Conservation (phyloP, 2,113 vertebrate genomes). For the Neogale vison region DNA sequence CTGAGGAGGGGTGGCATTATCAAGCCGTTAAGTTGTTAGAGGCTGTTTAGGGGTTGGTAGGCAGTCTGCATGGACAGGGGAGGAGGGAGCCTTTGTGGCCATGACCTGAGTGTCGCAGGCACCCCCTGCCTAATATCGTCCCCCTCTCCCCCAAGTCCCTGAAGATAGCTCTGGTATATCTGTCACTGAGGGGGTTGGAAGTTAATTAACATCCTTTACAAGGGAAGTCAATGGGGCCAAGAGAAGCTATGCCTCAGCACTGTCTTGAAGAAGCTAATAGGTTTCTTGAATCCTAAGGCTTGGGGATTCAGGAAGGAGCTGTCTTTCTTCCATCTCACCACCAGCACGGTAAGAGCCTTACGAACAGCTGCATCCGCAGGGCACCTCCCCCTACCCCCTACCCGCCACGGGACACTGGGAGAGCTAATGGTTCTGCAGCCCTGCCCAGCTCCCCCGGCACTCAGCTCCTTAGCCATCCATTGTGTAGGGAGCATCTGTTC, state of each 20-base stretch:
- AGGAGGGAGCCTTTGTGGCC: neutral
- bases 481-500: neutral
- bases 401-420: neutral
- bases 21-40: constrained; percentile 9
- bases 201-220: neutral
- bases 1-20: neutral
- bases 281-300: neutral
- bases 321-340: neutral
- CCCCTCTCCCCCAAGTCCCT: neutral
- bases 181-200: neutral
- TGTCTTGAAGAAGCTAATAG: neutral
- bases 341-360: neutral
- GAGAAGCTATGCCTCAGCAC: neutral
- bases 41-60: neutral
- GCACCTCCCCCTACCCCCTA: neutral
- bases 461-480: neutral
- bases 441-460: neutral
- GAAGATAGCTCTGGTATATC: neutral
- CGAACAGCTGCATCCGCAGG: neutral
- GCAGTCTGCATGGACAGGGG: neutral
- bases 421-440: neutral
- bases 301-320: neutral
- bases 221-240: neutral
- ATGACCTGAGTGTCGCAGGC: neutral
- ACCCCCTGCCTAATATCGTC: rapidly evolving